Conservation (phyloP, 2,888 invertebrate genomes). For the Ommatoiulus sabulosus region DNA sequence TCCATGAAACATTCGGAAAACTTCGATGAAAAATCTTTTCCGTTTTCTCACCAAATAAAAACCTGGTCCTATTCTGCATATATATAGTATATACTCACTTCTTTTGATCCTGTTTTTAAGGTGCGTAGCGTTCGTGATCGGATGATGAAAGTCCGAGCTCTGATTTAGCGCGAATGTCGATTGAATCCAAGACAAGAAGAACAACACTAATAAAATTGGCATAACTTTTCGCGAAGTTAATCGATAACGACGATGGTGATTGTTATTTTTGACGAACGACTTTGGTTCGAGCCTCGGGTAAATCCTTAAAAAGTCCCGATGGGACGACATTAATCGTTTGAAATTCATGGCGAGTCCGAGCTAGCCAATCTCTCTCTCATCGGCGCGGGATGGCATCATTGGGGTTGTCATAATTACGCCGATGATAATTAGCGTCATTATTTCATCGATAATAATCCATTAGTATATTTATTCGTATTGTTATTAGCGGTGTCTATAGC, state of each 20-base stretch:
- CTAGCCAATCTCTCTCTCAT: background rate
- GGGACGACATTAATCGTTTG: background rate
- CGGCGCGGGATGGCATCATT: background rate
- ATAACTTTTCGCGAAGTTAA: background rate
- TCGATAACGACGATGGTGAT: background rate
- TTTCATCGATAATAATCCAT: constrained; percentile 6
- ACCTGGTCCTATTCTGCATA: no score
- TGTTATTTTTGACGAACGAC: background rate
- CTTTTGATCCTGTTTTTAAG: constrained; percentile 16
- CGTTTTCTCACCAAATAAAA: no score
- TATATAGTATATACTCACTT: background rate
- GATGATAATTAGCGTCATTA: background rate
- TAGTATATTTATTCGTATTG: background rate
- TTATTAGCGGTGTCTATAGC: background rate
- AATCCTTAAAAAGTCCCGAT: background rate
- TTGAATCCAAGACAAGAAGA: background rate
- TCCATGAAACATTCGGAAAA: no score
- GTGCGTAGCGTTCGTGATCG: background rate
- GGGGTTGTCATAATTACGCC: background rate
- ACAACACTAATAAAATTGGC: background rate
- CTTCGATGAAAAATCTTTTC: no score
- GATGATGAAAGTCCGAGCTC: background rate
- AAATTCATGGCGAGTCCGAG: background rate
- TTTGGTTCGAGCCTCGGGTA: background rate
- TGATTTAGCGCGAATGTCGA: background rate